phyloP scores from a whole-genome alignment of 1,140 invertebrate species.

The Drosophila bocqueti region DNA sequence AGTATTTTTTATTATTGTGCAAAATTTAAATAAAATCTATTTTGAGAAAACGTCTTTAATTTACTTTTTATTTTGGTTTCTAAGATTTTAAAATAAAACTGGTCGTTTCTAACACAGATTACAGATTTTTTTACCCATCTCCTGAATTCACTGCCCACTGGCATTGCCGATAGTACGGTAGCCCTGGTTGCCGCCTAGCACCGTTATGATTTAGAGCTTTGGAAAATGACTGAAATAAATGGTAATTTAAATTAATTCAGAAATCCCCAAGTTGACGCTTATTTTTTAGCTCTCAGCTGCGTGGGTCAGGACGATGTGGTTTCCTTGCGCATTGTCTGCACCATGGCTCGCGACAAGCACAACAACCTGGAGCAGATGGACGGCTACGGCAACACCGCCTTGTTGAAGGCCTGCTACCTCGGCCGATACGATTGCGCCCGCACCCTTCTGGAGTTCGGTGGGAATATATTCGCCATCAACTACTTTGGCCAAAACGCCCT shows the following conservation, averaged over 20 bases:
- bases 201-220: conserved; percentile 35
- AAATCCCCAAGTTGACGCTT: not conserved
- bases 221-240: conserved; percentile 55
- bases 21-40: not conserved
- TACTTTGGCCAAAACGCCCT: conserved; percentile 80
- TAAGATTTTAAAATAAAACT: not conserved
- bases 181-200: conserved; percentile 10
- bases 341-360: conserved; percentile 35
- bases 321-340: conserved; percentile 66
- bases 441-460: conserved; percentile 58
- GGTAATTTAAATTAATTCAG: conserved; percentile 43
- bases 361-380: conserved; percentile 65
- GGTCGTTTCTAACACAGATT: not conserved
- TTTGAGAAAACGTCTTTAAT: not conserved
- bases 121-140: conserved; percentile 8
- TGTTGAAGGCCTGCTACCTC: conserved; percentile 77
- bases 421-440: conserved; percentile 59
- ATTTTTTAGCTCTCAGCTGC: conserved; percentile 55
- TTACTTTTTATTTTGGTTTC: not conserved
- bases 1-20: accelerated
- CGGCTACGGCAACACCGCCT: conserved; percentile 74
- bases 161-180: conserved; percentile 2
- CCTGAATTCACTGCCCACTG: too few species aligned
- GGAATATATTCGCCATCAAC: conserved; percentile 69
- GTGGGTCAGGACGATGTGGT: conserved; percentile 61